Base-by-base conservation (phyloP, 2,113 vertebrate genomes). In the Tympanuchus pallidicinctus region DNA sequence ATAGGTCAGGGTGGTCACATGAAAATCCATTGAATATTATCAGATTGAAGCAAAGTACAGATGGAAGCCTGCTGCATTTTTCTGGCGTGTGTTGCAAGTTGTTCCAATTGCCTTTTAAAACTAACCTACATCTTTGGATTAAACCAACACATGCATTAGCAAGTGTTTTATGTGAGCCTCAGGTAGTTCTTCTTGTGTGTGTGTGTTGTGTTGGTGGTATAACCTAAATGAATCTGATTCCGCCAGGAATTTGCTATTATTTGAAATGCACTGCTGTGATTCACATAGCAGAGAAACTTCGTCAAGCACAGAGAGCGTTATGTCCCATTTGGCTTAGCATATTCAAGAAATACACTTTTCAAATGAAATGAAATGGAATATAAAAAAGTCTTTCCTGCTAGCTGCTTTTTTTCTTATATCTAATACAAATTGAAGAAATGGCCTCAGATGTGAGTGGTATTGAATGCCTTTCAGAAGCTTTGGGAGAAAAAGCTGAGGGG, bases 331-430 rank as follows among this genome's bases (percentile, higher is more conserved):
- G 74, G 95, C 93, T 92, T 96, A 94, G 61, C 13, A 21, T 65
- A 72, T 77, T 95, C 63, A 95, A 94, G 86, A 96, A 97, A 95
- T 91, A 91, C 61, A 42, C 76, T 92, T 96, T 95, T 85, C 78
- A 94, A 94, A 91, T 92, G 19, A 93, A 95, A 94, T 83, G 57
- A 85, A 94, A 89, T 48, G 25, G 64, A 93, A 54, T 96, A 24
- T 5, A 81, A 81, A 97, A 86, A n/a, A 8, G 38, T 65, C 71
- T 66, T 95, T 91, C 57, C 72, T 63, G 57, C 82, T 92, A 89
- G 91, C 81, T 78, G 82, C 36, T 56, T 21, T 38, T 40, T 54
- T 15, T 71, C 79, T 89, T 43, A 16, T 30, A 56, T 50, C 14
- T 38, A 32, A 25, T 15, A 40, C 11, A 65, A 78, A 81, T 12